Percentiles rank a stretch among this genome's conserved stretches.
phyloP scores from a whole-genome alignment of 2,888 invertebrate genomes.

The Spialia ferax region DNA sequence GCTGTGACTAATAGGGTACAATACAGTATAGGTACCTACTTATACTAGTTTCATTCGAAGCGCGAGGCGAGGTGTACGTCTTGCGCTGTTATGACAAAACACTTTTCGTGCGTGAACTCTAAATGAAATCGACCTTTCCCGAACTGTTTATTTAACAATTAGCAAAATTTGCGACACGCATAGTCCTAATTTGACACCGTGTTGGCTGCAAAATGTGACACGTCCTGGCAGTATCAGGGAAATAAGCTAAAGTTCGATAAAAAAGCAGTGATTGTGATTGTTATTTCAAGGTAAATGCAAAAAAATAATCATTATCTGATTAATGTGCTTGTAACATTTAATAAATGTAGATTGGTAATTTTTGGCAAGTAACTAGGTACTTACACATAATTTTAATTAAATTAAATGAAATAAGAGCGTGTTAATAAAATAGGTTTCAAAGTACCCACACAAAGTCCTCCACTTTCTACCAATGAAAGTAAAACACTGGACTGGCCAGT shows the following conservation, averaged over 20 bases:
- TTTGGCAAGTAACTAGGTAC: background rate
- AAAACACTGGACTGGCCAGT: too few species aligned
- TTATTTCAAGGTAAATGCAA: slow-evolving; percentile 36
- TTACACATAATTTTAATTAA: too few species aligned
- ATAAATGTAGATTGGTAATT: background rate
- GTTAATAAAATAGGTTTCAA: too few species aligned
- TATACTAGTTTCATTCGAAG: slow-evolving; percentile 36
- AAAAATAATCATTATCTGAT: slow-evolving; percentile 6
- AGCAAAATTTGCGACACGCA: slow-evolving; percentile 9
- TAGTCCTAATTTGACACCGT: background rate
- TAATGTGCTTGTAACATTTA: background rate
- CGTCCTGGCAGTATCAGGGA: background rate
- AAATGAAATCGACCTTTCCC: slow-evolving; percentile 45
- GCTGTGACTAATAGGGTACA: too few species aligned
- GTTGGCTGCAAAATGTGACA: slow-evolving; percentile 32
- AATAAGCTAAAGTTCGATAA: slow-evolving; percentile 16
- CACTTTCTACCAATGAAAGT: too few species aligned
- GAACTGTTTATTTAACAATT: slow-evolving; percentile 32
- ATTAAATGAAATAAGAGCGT: too few species aligned
- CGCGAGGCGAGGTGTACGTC: slow-evolving; percentile 51
- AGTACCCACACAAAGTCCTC: background rate
- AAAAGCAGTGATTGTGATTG: slow-evolving; percentile 30
- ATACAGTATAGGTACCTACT: too few species aligned
- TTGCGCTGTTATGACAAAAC: slow-evolving; percentile 40
- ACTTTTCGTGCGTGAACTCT: slow-evolving; percentile 47